Conservation (phyloP, 2,888 invertebrate genomes). For the Itoplectis maculator region DNA sequence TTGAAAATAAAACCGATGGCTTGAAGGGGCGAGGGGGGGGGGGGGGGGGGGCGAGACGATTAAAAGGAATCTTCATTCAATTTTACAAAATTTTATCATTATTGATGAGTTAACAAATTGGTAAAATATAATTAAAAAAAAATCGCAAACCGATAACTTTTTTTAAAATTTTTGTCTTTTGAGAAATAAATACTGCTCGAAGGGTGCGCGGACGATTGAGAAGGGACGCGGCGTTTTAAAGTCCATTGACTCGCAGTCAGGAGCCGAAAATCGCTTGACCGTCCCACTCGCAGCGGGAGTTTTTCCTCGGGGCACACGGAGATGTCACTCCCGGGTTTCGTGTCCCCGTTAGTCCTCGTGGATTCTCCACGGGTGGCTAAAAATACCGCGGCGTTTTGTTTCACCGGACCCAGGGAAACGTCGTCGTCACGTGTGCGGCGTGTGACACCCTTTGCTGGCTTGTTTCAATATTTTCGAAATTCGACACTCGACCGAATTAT, state of each 20-base stretch:
- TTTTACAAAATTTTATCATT: too few species aligned
- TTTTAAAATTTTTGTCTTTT: too few species aligned
- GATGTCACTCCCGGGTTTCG: slow-evolving; percentile 30
- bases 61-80: too few species aligned
- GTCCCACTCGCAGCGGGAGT: neutral
- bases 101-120: too few species aligned
- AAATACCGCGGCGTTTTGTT: slow-evolving; percentile 29
- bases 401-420: neutral
- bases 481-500: slow-evolving; percentile 15
- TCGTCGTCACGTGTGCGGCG: neutral
- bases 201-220: neutral
- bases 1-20: too few species aligned
- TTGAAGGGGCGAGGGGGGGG: too few species aligned
- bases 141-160: too few species aligned
- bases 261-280: neutral
- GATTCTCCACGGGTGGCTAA: slow-evolving; percentile 21
- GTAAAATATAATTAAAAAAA: too few species aligned
- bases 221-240: neutral
- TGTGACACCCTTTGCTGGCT: neutral
- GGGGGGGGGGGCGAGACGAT: too few species aligned
- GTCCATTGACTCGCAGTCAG: neutral
- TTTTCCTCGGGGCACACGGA: neutral
- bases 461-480: slow-evolving; percentile 45
- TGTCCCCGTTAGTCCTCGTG: neutral
- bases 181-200: neutral